Percentiles rank a stretch among this genome's conserved stretches.
phyloP scores from a whole-genome alignment of 2,113 vertebrate genomes.

The Athene noctua region DNA sequence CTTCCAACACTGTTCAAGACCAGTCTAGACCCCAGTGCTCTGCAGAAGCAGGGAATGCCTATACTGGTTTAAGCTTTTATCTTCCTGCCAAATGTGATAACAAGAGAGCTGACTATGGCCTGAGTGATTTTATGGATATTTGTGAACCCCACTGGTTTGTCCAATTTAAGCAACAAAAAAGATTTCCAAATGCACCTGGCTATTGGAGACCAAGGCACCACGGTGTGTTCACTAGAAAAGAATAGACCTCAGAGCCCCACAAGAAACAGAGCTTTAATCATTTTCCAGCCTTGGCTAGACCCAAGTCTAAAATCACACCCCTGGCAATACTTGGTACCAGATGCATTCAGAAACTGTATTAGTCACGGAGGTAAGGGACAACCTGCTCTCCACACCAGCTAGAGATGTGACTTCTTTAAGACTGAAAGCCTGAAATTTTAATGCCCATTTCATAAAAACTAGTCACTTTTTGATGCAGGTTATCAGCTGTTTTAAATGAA shows the following conservation, averaged over 20 bases:
- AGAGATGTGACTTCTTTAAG: not conserved
- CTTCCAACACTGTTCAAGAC: not conserved
- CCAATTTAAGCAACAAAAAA: not conserved
- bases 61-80: not conserved
- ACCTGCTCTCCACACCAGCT: not conserved
- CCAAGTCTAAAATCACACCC: not conserved
- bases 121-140: not conserved
- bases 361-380: not conserved
- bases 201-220: not conserved
- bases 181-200: not conserved
- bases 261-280: not conserved
- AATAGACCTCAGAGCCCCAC: not conserved
- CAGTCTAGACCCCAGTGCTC: not conserved
- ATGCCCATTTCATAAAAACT: not conserved
- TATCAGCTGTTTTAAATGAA: not conserved
- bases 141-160: not conserved
- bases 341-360: not conserved
- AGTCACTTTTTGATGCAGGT: not conserved
- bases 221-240: not conserved
- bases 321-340: not conserved
- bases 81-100: not conserved
- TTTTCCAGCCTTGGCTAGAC: not conserved
- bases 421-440: not conserved
- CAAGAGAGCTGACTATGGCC: not conserved
- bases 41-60: not conserved